These are phyloP conservation scores for Myotis davidii DNA, from an alignment of 2,113 vertebrate species.

Conservation along the genomic window DNA sequence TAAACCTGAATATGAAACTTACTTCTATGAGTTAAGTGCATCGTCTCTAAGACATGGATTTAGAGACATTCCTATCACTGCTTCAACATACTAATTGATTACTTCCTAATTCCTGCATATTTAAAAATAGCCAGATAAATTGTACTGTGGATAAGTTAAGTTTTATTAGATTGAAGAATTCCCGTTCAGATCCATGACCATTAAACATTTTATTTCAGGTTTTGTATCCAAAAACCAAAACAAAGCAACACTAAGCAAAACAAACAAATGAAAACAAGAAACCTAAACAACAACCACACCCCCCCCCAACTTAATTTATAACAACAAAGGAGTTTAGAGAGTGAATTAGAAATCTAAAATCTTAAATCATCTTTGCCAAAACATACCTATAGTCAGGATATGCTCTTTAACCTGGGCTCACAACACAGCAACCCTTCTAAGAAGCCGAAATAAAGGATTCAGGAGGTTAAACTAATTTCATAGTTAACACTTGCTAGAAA, in stretches of 20 bases:
- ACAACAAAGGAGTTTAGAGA: not conserved
- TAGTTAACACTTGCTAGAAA: not conserved
- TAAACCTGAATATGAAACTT: not conserved
- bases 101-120: not conserved
- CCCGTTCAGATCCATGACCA: not conserved
- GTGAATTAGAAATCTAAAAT: not conserved
- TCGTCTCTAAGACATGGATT: not conserved
- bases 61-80: not conserved
- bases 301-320: not conserved
- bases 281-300: not conserved
- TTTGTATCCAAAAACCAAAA: not conserved
- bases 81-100: not conserved
- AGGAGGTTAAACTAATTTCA: not conserved
- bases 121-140: not conserved
- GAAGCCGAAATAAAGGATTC: not conserved
- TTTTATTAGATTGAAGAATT: conserved; percentile 16
- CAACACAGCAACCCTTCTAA: not conserved
- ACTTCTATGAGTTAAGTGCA: not conserved
- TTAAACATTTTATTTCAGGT: conserved; percentile 13
- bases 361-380: not conserved
- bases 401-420: not conserved
- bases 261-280: not conserved
- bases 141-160: not conserved
- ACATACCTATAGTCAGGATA: not conserved
- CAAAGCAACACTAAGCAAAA: conserved; percentile 18